These are phyloP conservation scores for Eurypyga helias DNA, from an alignment of 2,113 vertebrate genomes.

Conservation along the genomic window DNA sequence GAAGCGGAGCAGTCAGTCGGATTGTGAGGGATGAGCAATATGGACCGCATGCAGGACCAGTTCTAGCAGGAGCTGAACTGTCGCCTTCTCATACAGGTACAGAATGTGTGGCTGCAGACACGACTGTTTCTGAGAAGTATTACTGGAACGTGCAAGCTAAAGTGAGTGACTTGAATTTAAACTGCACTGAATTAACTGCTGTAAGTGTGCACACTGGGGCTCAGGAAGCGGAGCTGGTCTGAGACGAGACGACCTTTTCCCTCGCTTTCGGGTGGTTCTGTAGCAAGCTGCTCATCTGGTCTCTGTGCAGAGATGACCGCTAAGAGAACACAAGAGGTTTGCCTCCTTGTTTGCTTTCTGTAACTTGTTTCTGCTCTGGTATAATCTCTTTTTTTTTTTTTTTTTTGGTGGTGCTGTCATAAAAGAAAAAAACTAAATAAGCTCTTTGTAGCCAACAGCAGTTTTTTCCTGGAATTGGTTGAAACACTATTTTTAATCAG, in stretches of 20 bases:
- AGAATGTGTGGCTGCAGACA: neutral
- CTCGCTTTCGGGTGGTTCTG: neutral
- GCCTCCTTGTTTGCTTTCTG: neutral
- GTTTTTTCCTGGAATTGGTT: neutral
- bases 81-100: neutral
- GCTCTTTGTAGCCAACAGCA: neutral
- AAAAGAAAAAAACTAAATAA: neutral
- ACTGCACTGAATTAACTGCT: conserved; percentile 37
- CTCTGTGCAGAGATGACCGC: neutral
- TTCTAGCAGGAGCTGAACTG: neutral
- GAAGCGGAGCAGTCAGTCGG: neutral
- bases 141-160: neutral
- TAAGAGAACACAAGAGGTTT: neutral
- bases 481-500: conserved; percentile 17
- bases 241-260: neutral
- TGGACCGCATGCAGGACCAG: neutral
- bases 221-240: neutral
- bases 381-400: neutral
- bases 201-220: neutral
- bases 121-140: neutral
- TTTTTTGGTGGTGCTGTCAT: neutral
- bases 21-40: neutral
- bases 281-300: conserved; percentile 4
- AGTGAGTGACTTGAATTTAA: conserved; percentile 8
- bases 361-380: neutral